These are phyloP conservation scores for Apodemus agrarius DNA, from an alignment of 2,797 vertebrate genomes.

Conservation along the genomic window DNA sequence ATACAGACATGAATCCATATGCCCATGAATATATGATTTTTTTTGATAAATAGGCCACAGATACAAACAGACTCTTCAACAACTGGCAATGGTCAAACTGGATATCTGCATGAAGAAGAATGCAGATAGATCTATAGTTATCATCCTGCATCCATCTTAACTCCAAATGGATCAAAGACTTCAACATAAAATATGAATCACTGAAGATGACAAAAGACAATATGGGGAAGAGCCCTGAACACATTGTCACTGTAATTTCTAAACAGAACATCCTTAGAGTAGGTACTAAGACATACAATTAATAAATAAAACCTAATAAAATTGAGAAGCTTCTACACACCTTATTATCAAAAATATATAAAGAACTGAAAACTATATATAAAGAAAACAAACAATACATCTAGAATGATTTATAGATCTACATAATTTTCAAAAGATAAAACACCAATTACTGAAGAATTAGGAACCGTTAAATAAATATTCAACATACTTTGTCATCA, in stretches of 20 bases:
- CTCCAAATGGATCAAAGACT: not conserved
- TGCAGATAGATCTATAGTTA: not conserved
- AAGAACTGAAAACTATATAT: not conserved
- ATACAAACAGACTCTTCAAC: not conserved
- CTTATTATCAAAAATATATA: not conserved
- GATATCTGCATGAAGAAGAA: not conserved
- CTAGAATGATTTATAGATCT: not conserved
- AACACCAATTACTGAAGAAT: not conserved
- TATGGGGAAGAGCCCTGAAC: not conserved
- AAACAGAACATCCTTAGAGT: not conserved
- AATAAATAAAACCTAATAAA: not conserved
- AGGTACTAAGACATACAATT: not conserved
- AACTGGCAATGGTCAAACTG: not conserved
- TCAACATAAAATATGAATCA: not conserved
- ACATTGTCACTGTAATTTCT: not conserved
- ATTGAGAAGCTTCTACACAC: not conserved
- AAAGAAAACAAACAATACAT: not conserved
- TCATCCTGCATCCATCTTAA: not conserved
- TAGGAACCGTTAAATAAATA: not conserved
- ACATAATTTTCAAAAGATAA: not conserved
- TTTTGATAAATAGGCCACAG: not conserved
- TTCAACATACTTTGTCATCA: not conserved
- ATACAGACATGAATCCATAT: not conserved
- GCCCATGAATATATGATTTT: not conserved
- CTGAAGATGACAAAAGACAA: not conserved